A percentile compares a stretch with the other conserved stretches of the same genome.
Conservation (phyloP, 2,797 vertebrate species). For the Lagodon rhomboides region DNA sequence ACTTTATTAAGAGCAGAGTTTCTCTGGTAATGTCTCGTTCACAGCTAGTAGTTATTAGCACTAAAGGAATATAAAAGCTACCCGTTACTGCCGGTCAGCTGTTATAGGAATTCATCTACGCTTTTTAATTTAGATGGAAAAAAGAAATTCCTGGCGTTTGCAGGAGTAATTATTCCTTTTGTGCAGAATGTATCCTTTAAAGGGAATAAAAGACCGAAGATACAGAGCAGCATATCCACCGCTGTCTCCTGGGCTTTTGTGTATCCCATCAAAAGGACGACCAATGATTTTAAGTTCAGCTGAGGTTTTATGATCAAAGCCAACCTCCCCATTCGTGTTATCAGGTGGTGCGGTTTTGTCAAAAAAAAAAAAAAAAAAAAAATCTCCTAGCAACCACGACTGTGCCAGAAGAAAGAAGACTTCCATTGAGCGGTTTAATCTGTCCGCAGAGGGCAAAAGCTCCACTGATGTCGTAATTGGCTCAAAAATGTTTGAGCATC, state of each 20-base stretch:
- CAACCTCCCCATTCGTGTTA: conserved; percentile 13
- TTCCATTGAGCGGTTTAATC: background rate
- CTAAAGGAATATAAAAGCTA: conserved; percentile 3
- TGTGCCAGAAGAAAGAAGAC: background rate
- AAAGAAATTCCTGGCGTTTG: conserved; percentile 7
- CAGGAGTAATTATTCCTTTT: conserved; percentile 19
- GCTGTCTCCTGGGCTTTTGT: conserved; percentile 8
- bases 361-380: conserved; percentile 6
- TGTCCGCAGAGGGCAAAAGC: background rate
- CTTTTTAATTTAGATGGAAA: conserved; percentile 10
- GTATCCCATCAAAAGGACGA: conserved; percentile 38
- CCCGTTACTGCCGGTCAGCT: conserved; percentile 1
- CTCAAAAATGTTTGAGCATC: background rate
- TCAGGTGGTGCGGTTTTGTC: conserved; percentile 21
- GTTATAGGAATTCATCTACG: conserved; percentile 7
- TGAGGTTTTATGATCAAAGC: conserved; percentile 54
- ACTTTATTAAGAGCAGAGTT: conserved; percentile 1
- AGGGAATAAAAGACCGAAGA: conserved; percentile 24
- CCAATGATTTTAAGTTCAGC: conserved; percentile 35
- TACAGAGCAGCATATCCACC: conserved; percentile 3
- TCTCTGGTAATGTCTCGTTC: background rate
- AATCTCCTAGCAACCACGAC: conserved; percentile 27
- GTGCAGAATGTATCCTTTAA: conserved; percentile 2
- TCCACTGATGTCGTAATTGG: background rate
- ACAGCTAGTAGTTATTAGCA: background rate